Evolutionary conservation across 2,113 vertebrate genomes (phyloP).

Genomic region (Tachuris rubrigastra): DNA sequence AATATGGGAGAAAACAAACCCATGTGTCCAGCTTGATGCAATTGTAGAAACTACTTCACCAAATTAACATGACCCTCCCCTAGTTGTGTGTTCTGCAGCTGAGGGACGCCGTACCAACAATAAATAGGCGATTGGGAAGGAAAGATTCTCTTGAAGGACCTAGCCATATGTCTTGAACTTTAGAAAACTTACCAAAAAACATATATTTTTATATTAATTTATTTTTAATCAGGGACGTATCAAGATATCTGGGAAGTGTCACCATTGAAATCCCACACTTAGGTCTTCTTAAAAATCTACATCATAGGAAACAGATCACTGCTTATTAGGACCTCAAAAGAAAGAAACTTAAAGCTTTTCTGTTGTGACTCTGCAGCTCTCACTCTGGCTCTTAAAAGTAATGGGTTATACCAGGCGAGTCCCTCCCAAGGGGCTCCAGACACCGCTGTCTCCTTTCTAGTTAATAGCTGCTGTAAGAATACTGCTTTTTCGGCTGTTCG

Average conservation of each 20-base stretch:
- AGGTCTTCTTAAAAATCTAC: not conserved
- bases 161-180: rapidly evolving
- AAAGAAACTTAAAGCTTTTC: not conserved
- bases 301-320: not conserved
- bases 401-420: not conserved
- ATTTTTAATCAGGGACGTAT: not conserved
- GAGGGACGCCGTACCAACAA: not conserved
- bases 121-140: not conserved
- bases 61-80: not conserved
- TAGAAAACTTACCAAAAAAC: not conserved
- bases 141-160: not conserved
- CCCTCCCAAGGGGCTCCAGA: conserved; percentile 21
- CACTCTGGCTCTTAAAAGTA: not conserved
- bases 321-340: not conserved
- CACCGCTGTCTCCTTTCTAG: not conserved
- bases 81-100: not conserved
- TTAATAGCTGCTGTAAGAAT: conserved; percentile 22
- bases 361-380: not conserved
- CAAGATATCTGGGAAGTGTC: not conserved
- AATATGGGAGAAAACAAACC: not conserved
- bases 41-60: not conserved
- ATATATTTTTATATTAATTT: not conserved
- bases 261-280: not conserved
- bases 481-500: conserved; percentile 5
- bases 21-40: not conserved